A percentile compares a stretch with the other conserved stretches of the same genome.
Evolutionary conservation across 2,888 invertebrate species (phyloP).

Genomic region (Rhabditophanes sp.): DNA sequence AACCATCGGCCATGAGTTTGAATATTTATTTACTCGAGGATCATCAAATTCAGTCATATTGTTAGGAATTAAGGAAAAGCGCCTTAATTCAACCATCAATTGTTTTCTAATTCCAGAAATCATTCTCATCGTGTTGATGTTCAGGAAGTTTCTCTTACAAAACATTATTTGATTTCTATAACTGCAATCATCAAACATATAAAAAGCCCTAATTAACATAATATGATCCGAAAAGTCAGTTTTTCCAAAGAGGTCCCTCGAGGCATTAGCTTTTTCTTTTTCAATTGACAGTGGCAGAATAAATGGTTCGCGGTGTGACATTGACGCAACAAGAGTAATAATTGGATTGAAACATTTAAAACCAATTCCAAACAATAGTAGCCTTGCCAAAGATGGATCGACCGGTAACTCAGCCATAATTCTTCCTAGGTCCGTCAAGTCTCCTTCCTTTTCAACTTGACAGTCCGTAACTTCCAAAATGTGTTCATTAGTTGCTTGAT

Average conservation of each 20-base stretch:
- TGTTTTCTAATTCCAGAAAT: constrained; percentile 57
- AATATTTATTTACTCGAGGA: constrained; percentile 57
- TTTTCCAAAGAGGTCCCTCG: constrained; percentile 59
- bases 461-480: too few species aligned
- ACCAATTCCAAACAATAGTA: constrained; percentile 71
- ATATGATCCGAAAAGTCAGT: constrained; percentile 75
- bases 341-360: constrained; percentile 82
- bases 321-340: constrained; percentile 69
- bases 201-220: constrained; percentile 55
- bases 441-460: constrained; percentile 26
- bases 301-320: constrained; percentile 58
- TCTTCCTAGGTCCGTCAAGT: constrained; percentile 43
- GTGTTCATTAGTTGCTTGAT: too few species aligned
- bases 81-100: constrained; percentile 27
- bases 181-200: constrained; percentile 3
- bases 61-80: constrained; percentile 19
- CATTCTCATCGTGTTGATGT: constrained; percentile 71
- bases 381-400: constrained; percentile 77
- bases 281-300: constrained; percentile 57
- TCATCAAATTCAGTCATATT: constrained; percentile 48
- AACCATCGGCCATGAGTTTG: constrained; percentile 72
- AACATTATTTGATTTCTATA: constrained; percentile 45
- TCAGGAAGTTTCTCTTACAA: constrained; percentile 62
- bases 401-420: constrained; percentile 77
- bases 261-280: constrained; percentile 53